Percentiles rank a stretch among this genome's conserved stretches.
Evolutionary conservation across 2,113 vertebrate species (phyloP).

Genomic region (Tyto alba): DNA sequence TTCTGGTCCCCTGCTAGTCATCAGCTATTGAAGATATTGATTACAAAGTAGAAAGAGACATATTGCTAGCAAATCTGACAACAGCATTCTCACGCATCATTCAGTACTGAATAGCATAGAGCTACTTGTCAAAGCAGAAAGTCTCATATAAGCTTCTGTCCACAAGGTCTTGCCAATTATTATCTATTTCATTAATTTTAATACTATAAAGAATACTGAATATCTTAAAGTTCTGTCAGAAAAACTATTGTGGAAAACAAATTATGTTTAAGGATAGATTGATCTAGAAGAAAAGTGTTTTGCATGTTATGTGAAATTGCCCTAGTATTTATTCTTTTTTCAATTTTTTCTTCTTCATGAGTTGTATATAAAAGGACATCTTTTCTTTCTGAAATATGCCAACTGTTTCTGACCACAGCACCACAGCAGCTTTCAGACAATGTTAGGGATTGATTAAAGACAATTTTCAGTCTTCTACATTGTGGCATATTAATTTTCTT

Average conservation of each 20-base stretch:
- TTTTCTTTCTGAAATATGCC: neutral
- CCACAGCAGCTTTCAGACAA: neutral
- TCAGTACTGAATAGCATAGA: constrained; percentile 28
- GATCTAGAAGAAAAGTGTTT: neutral
- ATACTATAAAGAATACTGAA: neutral
- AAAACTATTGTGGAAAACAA: neutral
- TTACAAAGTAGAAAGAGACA: constrained; percentile 46
- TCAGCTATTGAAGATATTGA: constrained; percentile 56
- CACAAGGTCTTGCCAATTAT: constrained; percentile 21
- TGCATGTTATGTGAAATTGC: neutral
- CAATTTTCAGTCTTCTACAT: neutral
- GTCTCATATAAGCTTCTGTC: constrained; percentile 7
- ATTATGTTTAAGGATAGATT: neutral
- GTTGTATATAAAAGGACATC: neutral
- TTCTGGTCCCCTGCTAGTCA: constrained; percentile 10
- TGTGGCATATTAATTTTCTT: neutral
- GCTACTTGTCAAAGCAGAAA: constrained; percentile 60
- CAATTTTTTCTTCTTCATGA: neutral
- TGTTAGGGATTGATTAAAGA: neutral
- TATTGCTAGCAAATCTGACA: constrained; percentile 53
- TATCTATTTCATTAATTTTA: constrained; percentile 33
- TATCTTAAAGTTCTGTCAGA: neutral
- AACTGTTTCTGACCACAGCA: neutral
- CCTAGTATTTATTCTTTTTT: neutral
- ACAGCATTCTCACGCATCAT: constrained; percentile 25